Base-by-base conservation (phyloP, 2,888 invertebrate genomes). In the Lathronympha strigana region DNA sequence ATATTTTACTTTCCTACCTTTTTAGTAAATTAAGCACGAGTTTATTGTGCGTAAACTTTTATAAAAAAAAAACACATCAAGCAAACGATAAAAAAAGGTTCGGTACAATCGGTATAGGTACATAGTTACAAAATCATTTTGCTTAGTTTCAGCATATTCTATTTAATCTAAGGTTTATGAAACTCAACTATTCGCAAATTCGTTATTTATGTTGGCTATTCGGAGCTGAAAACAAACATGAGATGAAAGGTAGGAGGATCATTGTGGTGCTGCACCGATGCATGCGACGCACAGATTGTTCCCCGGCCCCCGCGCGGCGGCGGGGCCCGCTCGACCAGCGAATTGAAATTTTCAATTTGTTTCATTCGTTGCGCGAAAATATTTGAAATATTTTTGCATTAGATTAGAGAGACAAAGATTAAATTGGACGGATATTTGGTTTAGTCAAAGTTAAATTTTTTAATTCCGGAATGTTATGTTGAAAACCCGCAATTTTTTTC, bases 211-310 rank as follows among this genome's bases (percentile, higher is more conserved):
- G 9, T 40, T n/a, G 23, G 8, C 45, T 47, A 25, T 17, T 54
- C 33, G 13, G n/a, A 40, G 11, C 25, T 45, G 51, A 58, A 54
- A 66, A 60, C 53, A 61, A 45, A 50, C 36, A 5, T 50, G 45
- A 23, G 38, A 66, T 47, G 53, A 47, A 36, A 60, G 33, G 45
- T 23, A 33, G n/a, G 47, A 47, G 47, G 28, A 63, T 66, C 67
- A 79, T 81, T 81, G 79, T 82, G 64, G 67, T 60, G 62, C 72
- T 73, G 74, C 82, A 74, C 70, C 77, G 80, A 81, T 81, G 85
- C 83, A 78, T 84, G 76, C 77, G 60, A 71, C 54, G 63, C 76
- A 71, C 71, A 81, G 84, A 84, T 85, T 85, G 80, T 79, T 69
- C 68, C 70, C 58, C 69, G 69, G 71, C 70, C 67, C 49, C 25